phyloP scores from a whole-genome alignment of 92 coral and sea anemone species.

The Porites divaricata region DNA sequence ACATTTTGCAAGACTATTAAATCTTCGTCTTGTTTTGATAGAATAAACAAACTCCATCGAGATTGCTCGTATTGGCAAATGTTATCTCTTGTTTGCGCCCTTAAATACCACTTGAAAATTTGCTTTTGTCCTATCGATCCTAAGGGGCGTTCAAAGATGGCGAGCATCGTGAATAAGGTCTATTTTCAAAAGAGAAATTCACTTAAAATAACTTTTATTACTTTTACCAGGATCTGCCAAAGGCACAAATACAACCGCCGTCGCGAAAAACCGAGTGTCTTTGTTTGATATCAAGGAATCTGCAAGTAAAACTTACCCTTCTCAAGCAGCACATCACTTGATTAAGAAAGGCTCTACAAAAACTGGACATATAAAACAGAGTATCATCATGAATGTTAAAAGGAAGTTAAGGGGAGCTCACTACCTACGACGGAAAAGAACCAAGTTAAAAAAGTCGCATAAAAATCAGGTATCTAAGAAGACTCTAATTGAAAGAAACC shows the following conservation, averaged over 20 bases:
- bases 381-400: neutral
- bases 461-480: neutral
- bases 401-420: neutral
- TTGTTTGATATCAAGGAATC: neutral
- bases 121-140: too few species aligned
- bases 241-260: neutral
- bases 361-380: neutral
- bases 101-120: too few species aligned
- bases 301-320: neutral
- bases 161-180: too few species aligned
- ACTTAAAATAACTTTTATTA: neutral
- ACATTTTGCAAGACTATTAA: too few species aligned
- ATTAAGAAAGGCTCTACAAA: neutral
- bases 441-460: neutral
- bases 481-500: neutral
- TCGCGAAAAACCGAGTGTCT: neutral
- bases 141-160: too few species aligned
- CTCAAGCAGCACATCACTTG: neutral
- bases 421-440: neutral
- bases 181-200: too few species aligned
- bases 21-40: too few species aligned
- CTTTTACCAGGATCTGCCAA: neutral
- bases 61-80: too few species aligned
- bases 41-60: too few species aligned
- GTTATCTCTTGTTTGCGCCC: too few species aligned